Base-by-base conservation (phyloP, 2,113 vertebrate genomes). In the Oplegnathus fasciatus region DNA sequence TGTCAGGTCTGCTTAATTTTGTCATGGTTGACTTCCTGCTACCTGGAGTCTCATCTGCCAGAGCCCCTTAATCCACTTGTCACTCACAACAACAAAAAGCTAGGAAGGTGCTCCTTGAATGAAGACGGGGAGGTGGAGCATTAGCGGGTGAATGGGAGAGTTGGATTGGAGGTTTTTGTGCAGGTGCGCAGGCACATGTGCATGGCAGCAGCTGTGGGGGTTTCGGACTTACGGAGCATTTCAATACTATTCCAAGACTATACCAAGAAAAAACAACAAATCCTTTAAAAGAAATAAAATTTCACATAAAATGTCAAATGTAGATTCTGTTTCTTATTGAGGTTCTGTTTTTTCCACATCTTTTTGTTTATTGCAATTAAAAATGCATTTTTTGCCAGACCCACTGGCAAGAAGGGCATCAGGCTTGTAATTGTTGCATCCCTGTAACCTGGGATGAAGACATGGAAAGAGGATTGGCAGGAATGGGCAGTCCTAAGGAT, bases 1-100 rank as follows among this genome's bases (percentile, higher is more conserved):
- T 94, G 95, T 95, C 93, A 91, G 87, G 86, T 95, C 90, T 75
- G 89, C 92, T 95, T 95, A 93, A 94, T 95, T 94, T 90, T 54
- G 86, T 95, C 92, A 91, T 87, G 92, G 65, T 86, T 90, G 77
- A 93, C 85, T 95, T 94, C 80, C 84, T 81, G 62, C 78, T 87
- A 89, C 82, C 86, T 52, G 40, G 17, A 52, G 75, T 83, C 76
- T 46, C 83, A 91, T 89, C 93, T 94, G 94, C 89, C 94, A 93
- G 82, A 84, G 89, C 82, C 46, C 85, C 90, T 95, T 93, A 91
- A 93, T 92, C 90, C 90, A 89, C 86, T 94, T 92, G 93, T 95
- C 95, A 93, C 89, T 94, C 91, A 92, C 60, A 28, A 82, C 89
- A 75, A 94, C 87, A 93, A 92, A 93, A 94, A 92, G 85, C 80